Percentiles rank a stretch among this genome's conserved stretches.
Evolutionary conservation across 2,888 invertebrate species (phyloP).

Genomic region (Automeris io): DNA sequence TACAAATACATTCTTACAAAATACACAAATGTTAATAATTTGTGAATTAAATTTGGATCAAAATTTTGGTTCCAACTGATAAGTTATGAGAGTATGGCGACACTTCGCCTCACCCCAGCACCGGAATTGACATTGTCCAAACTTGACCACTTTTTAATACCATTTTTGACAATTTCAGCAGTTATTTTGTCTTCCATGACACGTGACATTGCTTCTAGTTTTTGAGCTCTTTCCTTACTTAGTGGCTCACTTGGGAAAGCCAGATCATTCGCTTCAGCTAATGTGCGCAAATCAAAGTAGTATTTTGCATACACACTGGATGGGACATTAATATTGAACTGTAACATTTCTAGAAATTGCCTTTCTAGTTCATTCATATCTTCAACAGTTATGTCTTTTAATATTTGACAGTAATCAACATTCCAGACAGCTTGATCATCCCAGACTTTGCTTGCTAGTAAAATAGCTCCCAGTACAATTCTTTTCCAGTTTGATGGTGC

Average conservation of each 20-base stretch:
- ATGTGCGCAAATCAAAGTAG: slow-evolving; percentile 97
- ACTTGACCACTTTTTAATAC: slow-evolving; percentile 95
- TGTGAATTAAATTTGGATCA: slow-evolving; percentile 44
- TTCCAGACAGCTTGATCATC: slow-evolving; percentile 99
- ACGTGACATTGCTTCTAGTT: slow-evolving; percentile 98
- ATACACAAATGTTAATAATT: slow-evolving; percentile 47
- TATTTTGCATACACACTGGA: slow-evolving; percentile 99
- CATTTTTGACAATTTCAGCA: slow-evolving; percentile 88
- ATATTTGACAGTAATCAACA: slow-evolving; percentile 99
- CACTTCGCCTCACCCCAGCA: slow-evolving; percentile 88
- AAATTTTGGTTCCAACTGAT: slow-evolving; percentile 50
- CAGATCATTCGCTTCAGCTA: slow-evolving; percentile 98
- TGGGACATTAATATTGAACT: slow-evolving; percentile 99
- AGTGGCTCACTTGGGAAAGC: slow-evolving; percentile 96
- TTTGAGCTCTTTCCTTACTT: slow-evolving; percentile 97
- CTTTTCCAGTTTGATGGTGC: slow-evolving; percentile 99
- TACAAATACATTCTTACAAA: slow-evolving; percentile 42
- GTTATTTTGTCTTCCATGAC: slow-evolving; percentile 96
- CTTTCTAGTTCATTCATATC: slow-evolving; percentile 98
- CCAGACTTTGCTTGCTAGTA: slow-evolving; percentile 99
- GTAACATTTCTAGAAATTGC: slow-evolving; percentile 97
- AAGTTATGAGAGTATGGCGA: slow-evolving; percentile 91
- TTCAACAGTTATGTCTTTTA: slow-evolving; percentile 97
- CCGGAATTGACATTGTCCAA: slow-evolving; percentile 93
- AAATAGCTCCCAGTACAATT: slow-evolving; percentile 97